Conservation (phyloP, 2,113 vertebrate genomes). For the Brachyhypopomus gauderio region DNA sequence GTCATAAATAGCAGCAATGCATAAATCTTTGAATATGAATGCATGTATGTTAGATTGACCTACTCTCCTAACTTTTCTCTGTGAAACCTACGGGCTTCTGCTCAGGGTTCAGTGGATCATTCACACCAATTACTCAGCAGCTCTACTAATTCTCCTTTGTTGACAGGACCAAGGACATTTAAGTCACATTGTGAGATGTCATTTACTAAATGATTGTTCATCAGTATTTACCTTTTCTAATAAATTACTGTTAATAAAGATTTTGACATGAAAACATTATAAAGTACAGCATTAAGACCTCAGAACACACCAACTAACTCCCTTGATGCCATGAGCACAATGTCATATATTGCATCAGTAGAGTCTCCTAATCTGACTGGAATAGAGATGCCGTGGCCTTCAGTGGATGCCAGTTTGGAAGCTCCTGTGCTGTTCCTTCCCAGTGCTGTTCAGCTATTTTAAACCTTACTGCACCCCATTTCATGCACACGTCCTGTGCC, state of each 20-base stretch:
- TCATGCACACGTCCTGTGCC: background rate
- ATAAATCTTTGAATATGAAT: background rate
- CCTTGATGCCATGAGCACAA: too few relatives aligned
- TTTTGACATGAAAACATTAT: too few relatives aligned
- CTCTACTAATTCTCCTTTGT: background rate
- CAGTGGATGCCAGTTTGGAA: slow-evolving; percentile 1
- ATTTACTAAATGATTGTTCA: too few relatives aligned
- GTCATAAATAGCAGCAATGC: background rate
- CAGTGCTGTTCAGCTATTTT: background rate
- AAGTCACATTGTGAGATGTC: too few relatives aligned
- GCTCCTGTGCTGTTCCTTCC: background rate
- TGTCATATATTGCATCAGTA: background rate
- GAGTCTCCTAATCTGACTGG: too few relatives aligned
- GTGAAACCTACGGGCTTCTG: background rate
- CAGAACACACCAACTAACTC: too few relatives aligned
- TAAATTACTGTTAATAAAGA: too few relatives aligned
- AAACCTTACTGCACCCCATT: background rate
- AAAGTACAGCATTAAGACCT: too few relatives aligned
- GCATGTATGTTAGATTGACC: background rate
- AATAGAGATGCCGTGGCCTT: background rate
- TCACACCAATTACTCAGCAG: background rate
- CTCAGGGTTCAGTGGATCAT: background rate
- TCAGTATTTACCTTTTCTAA: too few relatives aligned
- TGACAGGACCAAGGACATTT: too few relatives aligned
- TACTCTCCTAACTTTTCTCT: background rate